These are phyloP conservation scores for Lepidurus apus DNA, from an alignment of 1,140 invertebrate genomes.

Conservation along the genomic window DNA sequence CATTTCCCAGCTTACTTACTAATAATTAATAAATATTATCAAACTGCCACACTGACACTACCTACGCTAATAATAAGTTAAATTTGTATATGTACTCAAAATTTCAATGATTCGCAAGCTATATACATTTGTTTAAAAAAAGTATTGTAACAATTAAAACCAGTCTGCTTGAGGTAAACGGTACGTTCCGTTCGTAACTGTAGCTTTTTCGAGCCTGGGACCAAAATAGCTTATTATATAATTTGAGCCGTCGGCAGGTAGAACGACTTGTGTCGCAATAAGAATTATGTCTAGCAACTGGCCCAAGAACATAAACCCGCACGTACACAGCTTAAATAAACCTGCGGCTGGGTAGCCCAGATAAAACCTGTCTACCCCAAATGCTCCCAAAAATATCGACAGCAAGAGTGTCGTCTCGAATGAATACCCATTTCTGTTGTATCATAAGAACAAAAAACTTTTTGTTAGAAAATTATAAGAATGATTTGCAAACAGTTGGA, in stretches of 20 bases:
- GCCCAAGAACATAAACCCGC: conserved; percentile 94
- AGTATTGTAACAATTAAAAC: conserved; percentile 42
- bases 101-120: too few relatives aligned
- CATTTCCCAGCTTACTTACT: too few relatives aligned
- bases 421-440: conserved; percentile 78
- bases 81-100: not conserved
- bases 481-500: conserved; percentile 38
- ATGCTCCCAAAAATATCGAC: conserved; percentile 93
- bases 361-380: conserved; percentile 95
- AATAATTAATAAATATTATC: too few relatives aligned
- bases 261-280: conserved; percentile 86
- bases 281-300: conserved; percentile 91
- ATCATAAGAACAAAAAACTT: conserved; percentile 26
- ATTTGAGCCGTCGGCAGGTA: conserved; percentile 92
- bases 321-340: conserved; percentile 85
- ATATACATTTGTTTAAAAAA: not conserved
- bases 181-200: conserved; percentile 79
- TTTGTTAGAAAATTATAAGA: conserved; percentile 20
- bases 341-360: conserved; percentile 93
- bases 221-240: conserved; percentile 94
- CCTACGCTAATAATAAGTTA: not conserved
- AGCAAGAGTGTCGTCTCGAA: conserved; percentile 86
- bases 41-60: too few relatives aligned
- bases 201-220: conserved; percentile 69
- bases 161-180: conserved; percentile 75